Conservation (phyloP, 2,888 invertebrate genomes). For the Chymomyza procnemis region DNA sequence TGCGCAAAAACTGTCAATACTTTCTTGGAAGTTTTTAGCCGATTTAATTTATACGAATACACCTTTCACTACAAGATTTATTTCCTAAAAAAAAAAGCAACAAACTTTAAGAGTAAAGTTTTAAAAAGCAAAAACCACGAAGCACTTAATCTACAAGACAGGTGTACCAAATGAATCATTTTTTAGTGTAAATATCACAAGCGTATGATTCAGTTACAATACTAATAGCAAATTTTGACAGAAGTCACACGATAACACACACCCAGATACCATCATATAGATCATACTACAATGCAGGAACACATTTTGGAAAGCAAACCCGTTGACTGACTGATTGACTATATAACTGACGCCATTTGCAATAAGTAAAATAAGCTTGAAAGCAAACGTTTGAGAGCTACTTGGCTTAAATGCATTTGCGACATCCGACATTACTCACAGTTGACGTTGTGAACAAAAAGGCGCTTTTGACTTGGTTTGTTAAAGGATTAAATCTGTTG, state of each 20-base stretch:
- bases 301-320: constrained; percentile 17
- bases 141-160: too few relatives aligned
- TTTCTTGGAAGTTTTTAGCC: too few relatives aligned
- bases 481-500: not conserved
- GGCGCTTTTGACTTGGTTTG: not conserved
- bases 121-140: too few relatives aligned
- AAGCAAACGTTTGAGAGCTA: constrained; percentile 53
- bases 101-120: too few relatives aligned
- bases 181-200: too few relatives aligned
- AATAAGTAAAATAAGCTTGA: constrained; percentile 53
- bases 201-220: too few relatives aligned
- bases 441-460: not conserved
- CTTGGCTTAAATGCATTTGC: constrained; percentile 45
- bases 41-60: too few relatives aligned
- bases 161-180: too few relatives aligned
- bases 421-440: not conserved
- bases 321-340: not conserved
- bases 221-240: too few relatives aligned
- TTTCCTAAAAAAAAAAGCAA: too few relatives aligned
- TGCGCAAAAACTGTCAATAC: too few relatives aligned
- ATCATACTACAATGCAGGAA: constrained; percentile 27
- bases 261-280: not conserved
- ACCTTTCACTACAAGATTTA: too few relatives aligned
- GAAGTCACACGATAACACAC: not conserved
- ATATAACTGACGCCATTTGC: constrained; percentile 34